Evolutionary conservation across 2,113 vertebrate genomes (phyloP).

Genomic region (Probosciger aterrimus): DNA sequence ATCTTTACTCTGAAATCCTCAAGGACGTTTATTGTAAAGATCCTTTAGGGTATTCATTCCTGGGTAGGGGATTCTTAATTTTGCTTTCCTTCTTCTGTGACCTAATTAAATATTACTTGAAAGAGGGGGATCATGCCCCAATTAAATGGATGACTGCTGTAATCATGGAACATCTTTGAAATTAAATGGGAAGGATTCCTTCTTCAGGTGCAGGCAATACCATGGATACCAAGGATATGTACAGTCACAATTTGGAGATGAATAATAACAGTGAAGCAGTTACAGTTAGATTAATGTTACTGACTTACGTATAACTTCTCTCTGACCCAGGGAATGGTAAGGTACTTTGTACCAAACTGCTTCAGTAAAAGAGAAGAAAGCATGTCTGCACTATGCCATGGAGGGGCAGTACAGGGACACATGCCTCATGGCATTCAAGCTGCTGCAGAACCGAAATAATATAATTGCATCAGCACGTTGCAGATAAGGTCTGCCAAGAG

Average conservation of each 20-base stretch:
- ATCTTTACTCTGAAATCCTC: not conserved
- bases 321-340: not conserved
- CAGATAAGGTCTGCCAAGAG: slow-evolving; percentile 24
- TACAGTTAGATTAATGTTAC: not conserved
- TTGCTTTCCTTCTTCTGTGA: not conserved
- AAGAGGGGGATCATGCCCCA: not conserved
- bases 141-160: not conserved
- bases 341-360: not conserved
- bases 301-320: not conserved
- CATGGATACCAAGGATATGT: not conserved
- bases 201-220: not conserved
- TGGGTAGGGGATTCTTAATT: not conserved
- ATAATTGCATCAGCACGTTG: not conserved
- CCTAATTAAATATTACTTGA: not conserved
- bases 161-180: not conserved
- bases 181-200: not conserved
- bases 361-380: not conserved
- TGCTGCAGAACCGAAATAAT: not conserved
- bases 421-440: not conserved
- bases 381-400: not conserved
- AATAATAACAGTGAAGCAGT: not conserved
- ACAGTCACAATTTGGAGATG: not conserved
- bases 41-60: not conserved
- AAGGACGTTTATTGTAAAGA: not conserved
- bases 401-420: not conserved